A percentile compares a stretch with the other conserved stretches of the same genome.
Evolutionary conservation across 1,140 invertebrate genomes (phyloP).

Genomic region (Philotrypesis tridentata): DNA sequence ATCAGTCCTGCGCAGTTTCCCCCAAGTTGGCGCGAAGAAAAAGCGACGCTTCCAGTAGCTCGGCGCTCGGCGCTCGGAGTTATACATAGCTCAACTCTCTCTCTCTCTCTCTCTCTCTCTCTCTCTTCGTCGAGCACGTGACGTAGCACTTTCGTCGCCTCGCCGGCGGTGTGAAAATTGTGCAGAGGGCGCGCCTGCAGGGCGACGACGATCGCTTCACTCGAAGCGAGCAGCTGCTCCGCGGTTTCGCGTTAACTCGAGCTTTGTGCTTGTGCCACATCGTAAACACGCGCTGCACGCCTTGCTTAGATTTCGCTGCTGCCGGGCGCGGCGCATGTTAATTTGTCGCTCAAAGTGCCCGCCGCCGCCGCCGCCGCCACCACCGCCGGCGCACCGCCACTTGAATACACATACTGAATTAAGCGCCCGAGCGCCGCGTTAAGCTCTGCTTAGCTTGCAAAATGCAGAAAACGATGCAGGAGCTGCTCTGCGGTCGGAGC

Average conservation of each 20-base stretch:
- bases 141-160: constrained; percentile 24
- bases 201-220: too few relatives aligned
- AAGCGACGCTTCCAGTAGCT: not conserved
- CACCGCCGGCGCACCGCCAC: not conserved
- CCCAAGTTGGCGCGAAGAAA: not conserved
- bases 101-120: not conserved
- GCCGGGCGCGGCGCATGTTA: constrained; percentile 26
- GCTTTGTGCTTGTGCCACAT: not conserved
- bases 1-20: constrained; percentile 15
- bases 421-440: not conserved
- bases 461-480: not conserved
- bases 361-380: not conserved
- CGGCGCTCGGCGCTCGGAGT: too few relatives aligned
- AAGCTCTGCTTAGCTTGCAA: not conserved
- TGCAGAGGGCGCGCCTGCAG: too few relatives aligned
- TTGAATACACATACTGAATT: constrained; percentile 19
- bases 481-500: not conserved
- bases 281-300: not conserved
- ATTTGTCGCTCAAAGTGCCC: constrained; percentile 6
- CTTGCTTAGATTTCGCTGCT: not conserved
- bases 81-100: too few relatives aligned
- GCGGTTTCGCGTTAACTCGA: constrained; percentile 21
- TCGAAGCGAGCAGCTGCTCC: not conserved
- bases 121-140: not conserved
- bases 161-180: not conserved